phyloP scores from a whole-genome alignment of 2,888 invertebrate species.

The Bibio marci region DNA sequence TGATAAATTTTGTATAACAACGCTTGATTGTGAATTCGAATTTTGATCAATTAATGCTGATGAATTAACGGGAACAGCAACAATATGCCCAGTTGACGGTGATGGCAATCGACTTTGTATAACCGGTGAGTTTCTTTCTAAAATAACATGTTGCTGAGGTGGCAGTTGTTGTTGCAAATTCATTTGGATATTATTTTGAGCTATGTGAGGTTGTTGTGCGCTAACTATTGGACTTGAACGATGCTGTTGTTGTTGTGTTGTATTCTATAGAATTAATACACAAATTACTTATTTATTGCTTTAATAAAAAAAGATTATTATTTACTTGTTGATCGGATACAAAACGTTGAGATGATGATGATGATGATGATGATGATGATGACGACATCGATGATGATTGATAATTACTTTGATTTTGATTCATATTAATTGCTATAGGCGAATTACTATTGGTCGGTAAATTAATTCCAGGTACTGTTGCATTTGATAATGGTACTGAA shows the following conservation, averaged over 20 bases:
- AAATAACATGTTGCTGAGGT: constrained; percentile 9
- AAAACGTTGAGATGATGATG: background rate
- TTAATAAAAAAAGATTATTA: too few species aligned
- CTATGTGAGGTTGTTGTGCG: constrained; percentile 2
- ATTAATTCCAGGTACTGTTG: constrained; percentile 30
- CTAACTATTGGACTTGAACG: constrained; percentile 1
- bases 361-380: background rate
- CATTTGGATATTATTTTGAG: constrained; percentile 1
- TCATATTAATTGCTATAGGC: constrained; percentile 17
- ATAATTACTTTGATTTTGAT: constrained; percentile 1
- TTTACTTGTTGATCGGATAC: background rate
- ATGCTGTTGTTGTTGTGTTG: background rate
- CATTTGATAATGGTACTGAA: constrained; percentile 40
- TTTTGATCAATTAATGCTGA: too few species aligned
- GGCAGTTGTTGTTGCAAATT: constrained; percentile 5
- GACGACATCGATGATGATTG: background rate
- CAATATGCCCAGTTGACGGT: too few species aligned
- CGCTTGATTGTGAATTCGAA: background rate
- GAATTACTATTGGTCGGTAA: constrained; percentile 16
- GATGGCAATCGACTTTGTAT: constrained; percentile 11
- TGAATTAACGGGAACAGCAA: too few species aligned
- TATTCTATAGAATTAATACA: too few species aligned
- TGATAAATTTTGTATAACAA: constrained; percentile 4
- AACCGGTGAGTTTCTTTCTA: constrained; percentile 17
- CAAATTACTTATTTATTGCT: too few species aligned